Conservation (phyloP, 2,797 vertebrate species). For the Adrianichthys oophorus region DNA sequence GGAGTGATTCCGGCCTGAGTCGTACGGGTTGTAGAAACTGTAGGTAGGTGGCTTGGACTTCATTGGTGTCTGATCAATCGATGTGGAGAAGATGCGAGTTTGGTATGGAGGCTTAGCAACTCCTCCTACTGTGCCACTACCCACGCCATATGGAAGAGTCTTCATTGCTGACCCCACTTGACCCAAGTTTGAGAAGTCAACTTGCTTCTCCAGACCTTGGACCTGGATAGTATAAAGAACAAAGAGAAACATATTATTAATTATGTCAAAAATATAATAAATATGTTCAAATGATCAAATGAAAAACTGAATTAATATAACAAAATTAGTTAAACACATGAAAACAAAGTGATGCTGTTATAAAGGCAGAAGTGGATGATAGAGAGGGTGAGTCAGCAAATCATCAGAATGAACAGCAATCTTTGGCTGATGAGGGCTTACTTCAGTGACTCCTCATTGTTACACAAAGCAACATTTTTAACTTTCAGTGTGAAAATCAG, state of each 20-base stretch:
- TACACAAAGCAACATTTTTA: too few relatives aligned
- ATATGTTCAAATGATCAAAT: too few relatives aligned
- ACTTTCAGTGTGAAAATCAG: too few relatives aligned
- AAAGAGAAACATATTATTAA: conserved; percentile 3
- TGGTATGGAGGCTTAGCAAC: conserved; percentile 80
- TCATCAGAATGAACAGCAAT: too few relatives aligned
- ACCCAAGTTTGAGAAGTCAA: conserved; percentile 85
- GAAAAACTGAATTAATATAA: too few relatives aligned
- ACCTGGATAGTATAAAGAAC: conserved; percentile 69
- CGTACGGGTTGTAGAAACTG: conserved; percentile 81
- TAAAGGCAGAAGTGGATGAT: too few relatives aligned
- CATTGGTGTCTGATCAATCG: conserved; percentile 71
- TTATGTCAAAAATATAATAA: not conserved
- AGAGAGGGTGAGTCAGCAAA: too few relatives aligned
- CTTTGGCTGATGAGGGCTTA: too few relatives aligned
- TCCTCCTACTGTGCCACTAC: conserved; percentile 62
- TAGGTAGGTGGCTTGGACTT: conserved; percentile 77
- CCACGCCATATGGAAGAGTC: conserved; percentile 76
- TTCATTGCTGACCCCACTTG: conserved; percentile 79
- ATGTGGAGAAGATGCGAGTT: conserved; percentile 77
- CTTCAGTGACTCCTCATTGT: too few relatives aligned
- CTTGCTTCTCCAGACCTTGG: conserved; percentile 82
- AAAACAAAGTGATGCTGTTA: too few relatives aligned
- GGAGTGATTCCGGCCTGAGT: conserved; percentile 87
- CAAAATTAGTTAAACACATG: too few relatives aligned